Conservation (phyloP, 2,888 invertebrate genomes). For the Calliopum simillimum region DNA sequence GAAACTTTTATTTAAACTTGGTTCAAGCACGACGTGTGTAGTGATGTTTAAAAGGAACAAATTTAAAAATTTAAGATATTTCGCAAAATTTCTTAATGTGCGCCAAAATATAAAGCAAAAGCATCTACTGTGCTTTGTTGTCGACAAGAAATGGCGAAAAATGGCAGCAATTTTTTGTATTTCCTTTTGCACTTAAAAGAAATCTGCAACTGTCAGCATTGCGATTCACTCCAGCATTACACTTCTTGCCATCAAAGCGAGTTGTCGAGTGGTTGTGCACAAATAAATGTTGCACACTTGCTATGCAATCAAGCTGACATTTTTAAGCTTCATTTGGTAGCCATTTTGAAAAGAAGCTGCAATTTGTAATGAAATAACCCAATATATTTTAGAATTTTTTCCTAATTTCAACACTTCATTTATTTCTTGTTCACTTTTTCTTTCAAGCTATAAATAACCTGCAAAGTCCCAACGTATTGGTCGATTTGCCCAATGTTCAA, state of each 20-base stretch:
- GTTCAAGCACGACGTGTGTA: too few relatives aligned
- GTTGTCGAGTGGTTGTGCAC: neutral
- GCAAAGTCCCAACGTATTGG: conserved; percentile 72
- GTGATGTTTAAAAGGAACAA: too few relatives aligned
- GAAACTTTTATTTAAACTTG: too few relatives aligned
- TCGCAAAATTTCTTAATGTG: too few relatives aligned
- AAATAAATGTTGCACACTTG: neutral
- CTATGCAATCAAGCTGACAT: neutral
- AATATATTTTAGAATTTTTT: conserved; percentile 1
- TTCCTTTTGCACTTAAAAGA: too few relatives aligned
- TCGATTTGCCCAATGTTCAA: conserved; percentile 74
- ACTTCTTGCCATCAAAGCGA: neutral
- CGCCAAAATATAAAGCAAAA: neutral
- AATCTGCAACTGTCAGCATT: conserved; percentile 11
- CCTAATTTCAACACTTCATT: conserved; percentile 27
- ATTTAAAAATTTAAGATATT: too few relatives aligned
- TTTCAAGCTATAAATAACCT: conserved; percentile 69
- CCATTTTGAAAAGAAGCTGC: conserved; percentile 38
- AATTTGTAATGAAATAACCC: conserved; percentile 34
- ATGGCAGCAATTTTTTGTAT: neutral
- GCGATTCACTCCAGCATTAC: neutral
- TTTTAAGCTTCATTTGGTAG: conserved; percentile 23
- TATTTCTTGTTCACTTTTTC: conserved; percentile 21
- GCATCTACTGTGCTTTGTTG: too few relatives aligned
- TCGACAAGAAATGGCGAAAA: neutral